Percentiles rank a stretch among this genome's conserved stretches.
These are phyloP conservation scores for Origma solitaria DNA, from an alignment of 2,113 vertebrate species.

Conservation along the genomic window DNA sequence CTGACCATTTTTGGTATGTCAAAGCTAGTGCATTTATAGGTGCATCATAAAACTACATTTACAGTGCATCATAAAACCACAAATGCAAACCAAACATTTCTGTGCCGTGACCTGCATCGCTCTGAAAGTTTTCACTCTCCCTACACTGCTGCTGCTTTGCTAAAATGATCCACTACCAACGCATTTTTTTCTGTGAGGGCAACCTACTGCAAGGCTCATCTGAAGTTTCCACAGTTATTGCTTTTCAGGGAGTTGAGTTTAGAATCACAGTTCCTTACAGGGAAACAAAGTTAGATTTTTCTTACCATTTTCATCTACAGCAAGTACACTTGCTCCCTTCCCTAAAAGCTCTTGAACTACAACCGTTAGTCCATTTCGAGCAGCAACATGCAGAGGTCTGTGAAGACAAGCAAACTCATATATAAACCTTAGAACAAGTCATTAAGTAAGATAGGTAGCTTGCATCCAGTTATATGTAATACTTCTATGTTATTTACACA, in stretches of 20 bases:
- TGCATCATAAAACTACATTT: not conserved
- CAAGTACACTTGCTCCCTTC: conserved; percentile 97
- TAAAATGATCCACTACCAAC: not conserved
- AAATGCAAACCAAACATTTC: not conserved
- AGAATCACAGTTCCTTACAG: not conserved
- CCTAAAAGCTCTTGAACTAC: conserved; percentile 96
- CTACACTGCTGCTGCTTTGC: not conserved
- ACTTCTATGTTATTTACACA: not conserved
- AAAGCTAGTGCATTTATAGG: not conserved
- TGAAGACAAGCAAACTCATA: conserved; percentile 16
- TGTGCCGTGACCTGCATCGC: not conserved
- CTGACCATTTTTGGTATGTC: not conserved
- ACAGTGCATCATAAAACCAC: not conserved
- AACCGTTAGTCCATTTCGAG: conserved; percentile 93
- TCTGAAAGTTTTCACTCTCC: not conserved
- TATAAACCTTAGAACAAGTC: not conserved
- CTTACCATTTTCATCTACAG: conserved; percentile 98
- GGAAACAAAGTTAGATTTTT: not conserved
- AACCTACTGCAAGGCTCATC: not conserved
- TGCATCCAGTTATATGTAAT: not conserved
- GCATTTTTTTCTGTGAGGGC: not conserved
- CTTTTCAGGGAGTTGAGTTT: not conserved
- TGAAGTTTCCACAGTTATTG: not conserved
- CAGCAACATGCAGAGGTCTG: conserved; percentile 96
- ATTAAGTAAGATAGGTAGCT: not conserved